These are phyloP conservation scores for Strix uralensis DNA, from an alignment of 2,113 vertebrate species.

Conservation along the genomic window DNA sequence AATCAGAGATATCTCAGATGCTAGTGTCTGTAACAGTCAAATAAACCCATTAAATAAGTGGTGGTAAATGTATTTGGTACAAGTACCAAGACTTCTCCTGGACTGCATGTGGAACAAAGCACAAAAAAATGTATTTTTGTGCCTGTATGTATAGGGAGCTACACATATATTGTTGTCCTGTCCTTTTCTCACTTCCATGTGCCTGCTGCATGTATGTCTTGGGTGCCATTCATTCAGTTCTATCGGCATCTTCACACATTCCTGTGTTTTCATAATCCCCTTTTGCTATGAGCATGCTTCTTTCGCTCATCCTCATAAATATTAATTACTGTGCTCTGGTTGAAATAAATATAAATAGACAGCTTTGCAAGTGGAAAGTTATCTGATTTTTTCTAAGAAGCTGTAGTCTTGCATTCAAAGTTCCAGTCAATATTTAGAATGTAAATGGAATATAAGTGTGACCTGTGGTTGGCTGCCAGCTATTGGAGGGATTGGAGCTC, in stretches of 20 bases:
- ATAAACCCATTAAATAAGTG: not conserved
- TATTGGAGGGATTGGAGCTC: not conserved
- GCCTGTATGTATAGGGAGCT: not conserved
- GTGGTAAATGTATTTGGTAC: not conserved
- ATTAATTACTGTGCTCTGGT: not conserved
- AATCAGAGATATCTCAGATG: not conserved
- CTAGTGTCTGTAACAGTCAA: not conserved
- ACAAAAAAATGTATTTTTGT: not conserved
- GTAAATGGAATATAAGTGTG: not conserved
- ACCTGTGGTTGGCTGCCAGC: not conserved
- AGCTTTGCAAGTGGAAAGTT: not conserved
- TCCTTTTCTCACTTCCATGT: not conserved
- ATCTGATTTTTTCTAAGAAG: not conserved
- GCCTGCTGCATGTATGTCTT: not conserved
- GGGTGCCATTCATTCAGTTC: not conserved
- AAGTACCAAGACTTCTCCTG: not conserved
- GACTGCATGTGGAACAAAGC: not conserved
- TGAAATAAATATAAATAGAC: not conserved
- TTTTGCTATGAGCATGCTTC: not conserved
- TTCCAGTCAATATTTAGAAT: not conserved
- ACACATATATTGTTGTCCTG: not conserved
- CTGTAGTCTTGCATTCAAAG: not conserved
- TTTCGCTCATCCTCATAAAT: not conserved
- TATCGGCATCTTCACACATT: not conserved
- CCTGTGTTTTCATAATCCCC: not conserved